These are phyloP conservation scores for Stegastes partitus DNA, from an alignment of 2,113 vertebrate species.

Conservation along the genomic window DNA sequence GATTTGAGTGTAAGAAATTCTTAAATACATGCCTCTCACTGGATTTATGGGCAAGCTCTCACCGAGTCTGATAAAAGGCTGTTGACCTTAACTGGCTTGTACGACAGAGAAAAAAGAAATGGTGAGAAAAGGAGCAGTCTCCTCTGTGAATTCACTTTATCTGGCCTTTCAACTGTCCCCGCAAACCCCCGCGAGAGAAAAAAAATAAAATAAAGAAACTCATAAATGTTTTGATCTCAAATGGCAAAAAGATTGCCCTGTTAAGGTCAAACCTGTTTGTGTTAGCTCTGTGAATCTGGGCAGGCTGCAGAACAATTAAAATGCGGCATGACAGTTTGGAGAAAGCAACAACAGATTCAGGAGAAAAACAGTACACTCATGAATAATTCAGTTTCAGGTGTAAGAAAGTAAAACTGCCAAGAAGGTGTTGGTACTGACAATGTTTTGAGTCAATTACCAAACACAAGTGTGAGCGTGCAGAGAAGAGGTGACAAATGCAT, in stretches of 20 bases:
- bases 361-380: conserved; percentile 53
- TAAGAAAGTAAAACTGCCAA: conserved; percentile 53
- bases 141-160: conserved; percentile 25
- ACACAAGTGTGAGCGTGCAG: conserved; percentile 1
- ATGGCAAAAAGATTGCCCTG: conserved; percentile 31
- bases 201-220: conserved; percentile 30
- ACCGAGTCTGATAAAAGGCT: conserved; percentile 35
- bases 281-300: conserved; percentile 8
- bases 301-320: conserved; percentile 62
- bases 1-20: conserved; percentile 34
- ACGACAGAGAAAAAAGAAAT: conserved; percentile 9
- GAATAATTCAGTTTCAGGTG: conserved; percentile 72
- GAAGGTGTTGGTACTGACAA: conserved; percentile 52
- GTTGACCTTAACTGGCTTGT: conserved; percentile 27
- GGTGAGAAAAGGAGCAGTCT: neutral
- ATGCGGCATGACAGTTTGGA: conserved; percentile 49
- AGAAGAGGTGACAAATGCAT: conserved; percentile 21
- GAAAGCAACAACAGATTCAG: conserved; percentile 46
- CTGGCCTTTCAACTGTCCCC: conserved; percentile 35
- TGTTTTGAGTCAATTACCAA: conserved; percentile 44
- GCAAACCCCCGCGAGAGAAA: conserved; percentile 3
- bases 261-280: conserved; percentile 67
- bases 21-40: conserved; percentile 25
- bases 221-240: conserved; percentile 48
- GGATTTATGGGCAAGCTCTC: conserved; percentile 26